phyloP scores from a whole-genome alignment of 2,797 vertebrate species.

The Cyprinella venusta region DNA sequence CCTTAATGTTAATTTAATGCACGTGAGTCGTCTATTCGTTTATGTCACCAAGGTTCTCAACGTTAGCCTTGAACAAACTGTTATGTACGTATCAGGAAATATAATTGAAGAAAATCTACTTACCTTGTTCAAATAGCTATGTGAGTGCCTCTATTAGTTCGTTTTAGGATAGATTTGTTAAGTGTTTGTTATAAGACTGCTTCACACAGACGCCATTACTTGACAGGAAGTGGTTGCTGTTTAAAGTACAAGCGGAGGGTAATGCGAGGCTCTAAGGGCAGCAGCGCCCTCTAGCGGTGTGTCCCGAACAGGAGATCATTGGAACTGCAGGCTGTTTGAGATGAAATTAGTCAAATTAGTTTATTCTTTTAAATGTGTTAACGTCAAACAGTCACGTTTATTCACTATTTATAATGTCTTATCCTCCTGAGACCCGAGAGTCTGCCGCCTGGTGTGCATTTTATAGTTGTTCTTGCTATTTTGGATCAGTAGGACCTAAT shows the following conservation, averaged over 20 bases:
- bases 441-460: too few relatives aligned
- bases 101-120: background rate
- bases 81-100: background rate
- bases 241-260: background rate
- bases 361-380: background rate
- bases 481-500: too few relatives aligned
- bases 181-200: slow-evolving; percentile 53
- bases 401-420: background rate
- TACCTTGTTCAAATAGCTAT: slow-evolving; percentile 51
- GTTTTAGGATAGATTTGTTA: background rate
- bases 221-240: slow-evolving; percentile 59
- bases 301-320: too few relatives aligned
- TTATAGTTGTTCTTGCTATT: too few relatives aligned
- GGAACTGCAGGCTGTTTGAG: background rate
- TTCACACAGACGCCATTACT: slow-evolving; percentile 70
- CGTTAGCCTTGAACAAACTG: slow-evolving; percentile 63
- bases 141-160: background rate
- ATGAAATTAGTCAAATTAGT: background rate
- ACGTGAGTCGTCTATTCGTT: slow-evolving; percentile 17
- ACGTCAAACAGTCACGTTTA: background rate
- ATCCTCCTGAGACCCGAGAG: too few relatives aligned
- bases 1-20: background rate
- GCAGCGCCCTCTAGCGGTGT: slow-evolving; percentile 60
- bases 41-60: slow-evolving; percentile 44
- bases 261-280: fast-evolving